Evolutionary conservation across 2,797 vertebrate genomes (phyloP), one percentile per base, ranked within the genome.

Genomic region (Hephaestus fuliginosus): DNA sequence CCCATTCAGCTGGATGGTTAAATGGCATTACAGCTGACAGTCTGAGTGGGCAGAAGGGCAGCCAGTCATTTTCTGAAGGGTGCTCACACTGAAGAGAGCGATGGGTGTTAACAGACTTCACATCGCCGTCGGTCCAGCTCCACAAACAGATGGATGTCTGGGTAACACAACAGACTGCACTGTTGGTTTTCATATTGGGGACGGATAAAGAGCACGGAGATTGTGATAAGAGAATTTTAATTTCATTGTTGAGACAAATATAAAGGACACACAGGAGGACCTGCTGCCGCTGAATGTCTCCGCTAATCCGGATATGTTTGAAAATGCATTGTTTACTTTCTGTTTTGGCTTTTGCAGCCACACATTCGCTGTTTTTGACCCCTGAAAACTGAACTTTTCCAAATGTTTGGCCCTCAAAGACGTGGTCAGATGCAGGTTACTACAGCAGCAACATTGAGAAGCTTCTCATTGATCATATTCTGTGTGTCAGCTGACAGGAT

Each of bases 11-110:
- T 77, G 84, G 85, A 84, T 82, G 88, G 88, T 81, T 86, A 91
- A 91, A 92, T 94, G 91, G 89, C 91, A 94, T 93, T 91, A 89
- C 81, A 84, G 91, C 87, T 91, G 92, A 93, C 88, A 86, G 85
- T 78, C 44, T 82, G 87, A 87, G 85, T 85, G 80, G 72, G 70
- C 81, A 89, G 78, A 81, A 88, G 83, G 76, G 79, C 85, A 85
- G 82, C 66, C 79, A 80, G 75, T 87, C 86, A 81, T 90, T 89
- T 80, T 70, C 44, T 90, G 83, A 85, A 92, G 89, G 75, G 86
- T 84, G 83, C 80, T 91, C 79, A 82, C 20, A 25, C 64, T 85
- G 74, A 82, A 88, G 86, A 80, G 83, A 46, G 66, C 77, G 75
- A 87, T 70, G 84, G 84, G 68, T 77, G 82, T 80, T 81, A 88